phyloP scores from a whole-genome alignment of 1,140 invertebrate species.

The Mya arenaria region DNA sequence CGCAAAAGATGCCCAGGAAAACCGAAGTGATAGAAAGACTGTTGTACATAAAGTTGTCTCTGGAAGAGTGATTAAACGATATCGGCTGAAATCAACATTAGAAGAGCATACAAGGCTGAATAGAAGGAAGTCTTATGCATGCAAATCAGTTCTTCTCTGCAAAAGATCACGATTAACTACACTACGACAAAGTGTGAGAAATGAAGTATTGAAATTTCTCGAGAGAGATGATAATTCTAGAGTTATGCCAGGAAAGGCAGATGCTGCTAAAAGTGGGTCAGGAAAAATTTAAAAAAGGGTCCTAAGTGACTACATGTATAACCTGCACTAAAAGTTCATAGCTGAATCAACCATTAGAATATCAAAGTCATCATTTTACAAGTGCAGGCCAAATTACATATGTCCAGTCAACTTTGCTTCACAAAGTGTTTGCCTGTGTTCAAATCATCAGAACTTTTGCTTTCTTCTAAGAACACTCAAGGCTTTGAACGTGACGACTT shows the following conservation, averaged over 20 bases:
- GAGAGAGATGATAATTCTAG: constrained; percentile 1
- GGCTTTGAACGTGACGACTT: neutral
- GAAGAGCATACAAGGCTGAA: constrained; percentile 10
- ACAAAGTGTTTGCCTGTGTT: constrained; percentile 12
- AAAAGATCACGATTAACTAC: neutral
- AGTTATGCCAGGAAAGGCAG: neutral
- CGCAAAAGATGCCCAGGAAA: neutral
- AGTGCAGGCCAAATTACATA: neutral
- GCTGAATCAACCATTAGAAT: neutral
- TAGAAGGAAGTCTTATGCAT: neutral
- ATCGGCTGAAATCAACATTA: constrained; percentile 3
- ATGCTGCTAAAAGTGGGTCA: neutral
- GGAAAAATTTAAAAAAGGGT: neutral
- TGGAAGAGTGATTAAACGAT: constrained; percentile 16
- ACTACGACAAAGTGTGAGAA: neutral
- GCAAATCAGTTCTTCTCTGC: neutral
- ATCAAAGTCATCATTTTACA: neutral
- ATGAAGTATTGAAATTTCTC: neutral
- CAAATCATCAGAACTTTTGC: constrained; percentile 28
- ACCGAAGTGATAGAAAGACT: neutral
- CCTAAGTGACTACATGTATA: neutral
- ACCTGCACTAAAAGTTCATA: neutral
- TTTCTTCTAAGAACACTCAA: constrained; percentile 7
- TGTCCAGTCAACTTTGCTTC: constrained; percentile 1
- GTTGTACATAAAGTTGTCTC: neutral